Evolutionary conservation across 2,113 vertebrate genomes (phyloP), one percentile per base, ranked within the genome.

Genomic region (Hippoglossus stenolepis): DNA sequence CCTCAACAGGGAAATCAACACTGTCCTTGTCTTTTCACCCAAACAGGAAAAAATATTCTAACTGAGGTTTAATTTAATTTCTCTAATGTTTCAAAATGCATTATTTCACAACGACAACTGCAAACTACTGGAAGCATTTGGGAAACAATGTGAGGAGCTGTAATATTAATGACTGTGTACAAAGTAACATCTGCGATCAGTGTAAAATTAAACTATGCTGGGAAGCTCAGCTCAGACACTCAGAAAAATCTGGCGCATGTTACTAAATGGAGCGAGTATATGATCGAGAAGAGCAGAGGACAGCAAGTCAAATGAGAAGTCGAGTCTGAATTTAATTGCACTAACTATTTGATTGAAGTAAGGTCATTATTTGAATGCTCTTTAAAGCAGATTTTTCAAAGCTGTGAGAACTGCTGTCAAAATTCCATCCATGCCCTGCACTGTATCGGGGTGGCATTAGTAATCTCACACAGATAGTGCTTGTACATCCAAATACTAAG

Each of bases 401-500:
- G 24, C 77, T 38, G 31, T 31, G 11, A 45, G 3, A 20, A 17
- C 9, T 18, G 26, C 23, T 59, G 31, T 7, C 45, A 68, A 40
- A 76, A 68, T 63, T 60, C 24, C 24, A 4, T 38, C 56, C 45
- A 56, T 53, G 5, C 1, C 14, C 14, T 38, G 35, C 35, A 17
- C 21, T 47, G n/a, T 21, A 21, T 18, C 38, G 17, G 45, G 53
- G 43, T 45, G 43, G 31, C 31, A 31, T 31, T 31, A 31, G 31
- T 31, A 15, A 51, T 24, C 28, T 28, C 20, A 15, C 0, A 23
- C n/a, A 6, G n/a, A 2, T 31, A 31, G 31, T 24, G n/a, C 40
- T 17, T 17, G 2, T 38, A 28, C 3, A 68, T 62, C 20, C 51
- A 73, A 67, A 68, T 73, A 59, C 28, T 26, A 69, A 35, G 11